A percentile compares a stretch with the other conserved stretches of the same genome.
Conservation (phyloP, 2,113 vertebrate species). For the Centrocercus urophasianus region DNA sequence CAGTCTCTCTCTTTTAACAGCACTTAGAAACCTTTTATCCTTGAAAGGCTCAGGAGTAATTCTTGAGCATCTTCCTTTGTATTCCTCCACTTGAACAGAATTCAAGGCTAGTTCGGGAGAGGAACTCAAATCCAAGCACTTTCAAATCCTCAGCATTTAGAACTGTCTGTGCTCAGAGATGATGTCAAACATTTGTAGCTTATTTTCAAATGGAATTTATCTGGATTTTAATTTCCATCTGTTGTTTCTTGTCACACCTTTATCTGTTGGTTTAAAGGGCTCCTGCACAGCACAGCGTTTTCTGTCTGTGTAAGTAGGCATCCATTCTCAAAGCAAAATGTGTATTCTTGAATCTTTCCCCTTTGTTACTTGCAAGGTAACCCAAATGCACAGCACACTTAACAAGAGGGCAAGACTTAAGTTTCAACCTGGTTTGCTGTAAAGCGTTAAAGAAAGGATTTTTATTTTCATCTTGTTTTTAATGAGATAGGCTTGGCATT, state of each 20-base stretch:
- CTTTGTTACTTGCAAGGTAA: neutral
- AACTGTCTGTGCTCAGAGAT: neutral
- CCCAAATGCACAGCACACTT: neutral
- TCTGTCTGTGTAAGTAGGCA: neutral
- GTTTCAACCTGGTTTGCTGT: neutral
- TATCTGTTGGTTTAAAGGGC: neutral
- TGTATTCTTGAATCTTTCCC: neutral
- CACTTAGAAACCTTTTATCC: neutral
- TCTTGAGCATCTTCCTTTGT: neutral
- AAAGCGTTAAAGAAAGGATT: neutral
- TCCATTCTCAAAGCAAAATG: neutral
- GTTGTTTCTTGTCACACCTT: neutral
- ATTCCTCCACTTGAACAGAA: neutral
- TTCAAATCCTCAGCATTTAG: neutral
- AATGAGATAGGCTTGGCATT: neutral
- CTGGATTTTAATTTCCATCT: neutral
- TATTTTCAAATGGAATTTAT: neutral
- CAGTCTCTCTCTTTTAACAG: neutral
- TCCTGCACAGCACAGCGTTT: neutral
- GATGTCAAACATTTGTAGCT: neutral
- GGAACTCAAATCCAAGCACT: neutral
- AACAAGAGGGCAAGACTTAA: neutral
- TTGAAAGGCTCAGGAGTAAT: neutral
- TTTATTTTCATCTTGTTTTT: neutral
- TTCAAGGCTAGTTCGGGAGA: neutral